phyloP scores from a whole-genome alignment of 2,888 invertebrate genomes.

The Anodontia alba region DNA sequence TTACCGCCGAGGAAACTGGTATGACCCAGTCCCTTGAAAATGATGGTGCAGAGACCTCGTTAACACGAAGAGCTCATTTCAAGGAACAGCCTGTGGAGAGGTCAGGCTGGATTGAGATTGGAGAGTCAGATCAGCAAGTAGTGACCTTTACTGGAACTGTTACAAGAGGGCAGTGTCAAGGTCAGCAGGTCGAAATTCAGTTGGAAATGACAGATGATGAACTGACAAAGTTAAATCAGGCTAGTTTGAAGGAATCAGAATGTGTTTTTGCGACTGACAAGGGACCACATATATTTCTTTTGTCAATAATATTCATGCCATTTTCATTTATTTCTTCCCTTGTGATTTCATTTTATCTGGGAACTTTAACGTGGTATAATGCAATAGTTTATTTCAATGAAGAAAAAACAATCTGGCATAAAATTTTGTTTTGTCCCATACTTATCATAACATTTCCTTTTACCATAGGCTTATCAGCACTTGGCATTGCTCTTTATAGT shows the following conservation, averaged over 20 bases:
- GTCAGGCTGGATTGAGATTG: conserved; percentile 59
- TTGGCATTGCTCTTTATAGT: conserved; percentile 89
- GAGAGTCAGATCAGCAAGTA: conserved; percentile 48
- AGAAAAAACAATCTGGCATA: conserved; percentile 88
- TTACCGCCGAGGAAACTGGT: background rate
- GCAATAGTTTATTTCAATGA: conserved; percentile 90
- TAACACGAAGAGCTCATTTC: conserved; percentile 48
- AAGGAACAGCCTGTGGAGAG: conserved; percentile 53
- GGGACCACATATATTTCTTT: conserved; percentile 89
- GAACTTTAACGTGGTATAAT: conserved; percentile 92
- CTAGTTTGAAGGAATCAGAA: conserved; percentile 84
- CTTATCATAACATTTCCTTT: conserved; percentile 90
- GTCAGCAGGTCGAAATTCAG: conserved; percentile 90
- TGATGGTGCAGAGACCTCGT: conserved; percentile 32
- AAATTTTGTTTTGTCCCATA: conserved; percentile 89
- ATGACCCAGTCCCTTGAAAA: background rate
- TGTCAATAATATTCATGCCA: conserved; percentile 89
- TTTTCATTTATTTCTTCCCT: conserved; percentile 89
- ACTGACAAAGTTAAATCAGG: conserved; percentile 88
- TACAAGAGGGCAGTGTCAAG: conserved; percentile 88
- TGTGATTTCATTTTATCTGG: conserved; percentile 90
- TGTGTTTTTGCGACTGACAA: conserved; percentile 86
- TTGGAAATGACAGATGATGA: conserved; percentile 89
- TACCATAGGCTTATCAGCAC: conserved; percentile 88
- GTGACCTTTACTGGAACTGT: conserved; percentile 57